Conservation (phyloP, 2,888 invertebrate species). For the Dexiosoma caninum region DNA sequence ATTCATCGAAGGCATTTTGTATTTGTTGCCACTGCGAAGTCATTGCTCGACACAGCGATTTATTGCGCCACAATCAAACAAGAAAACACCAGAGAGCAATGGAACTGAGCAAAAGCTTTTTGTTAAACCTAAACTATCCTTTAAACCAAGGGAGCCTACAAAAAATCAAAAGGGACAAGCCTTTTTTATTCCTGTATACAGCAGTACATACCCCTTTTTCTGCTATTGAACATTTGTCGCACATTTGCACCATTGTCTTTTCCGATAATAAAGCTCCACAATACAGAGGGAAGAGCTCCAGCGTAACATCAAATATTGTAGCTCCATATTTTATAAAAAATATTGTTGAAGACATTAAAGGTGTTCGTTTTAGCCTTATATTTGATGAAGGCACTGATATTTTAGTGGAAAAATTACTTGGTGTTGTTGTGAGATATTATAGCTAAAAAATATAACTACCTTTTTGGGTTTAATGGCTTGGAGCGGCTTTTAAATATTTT, state of each 20-base stretch:
- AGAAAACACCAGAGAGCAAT: too few species aligned
- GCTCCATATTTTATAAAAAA: background rate
- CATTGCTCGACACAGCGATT: background rate
- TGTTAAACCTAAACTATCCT: background rate
- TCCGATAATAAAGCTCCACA: background rate
- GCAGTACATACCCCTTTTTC: background rate
- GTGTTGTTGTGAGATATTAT: background rate
- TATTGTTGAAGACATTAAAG: background rate
- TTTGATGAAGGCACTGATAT: constrained; percentile 13
- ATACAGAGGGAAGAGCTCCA: background rate
- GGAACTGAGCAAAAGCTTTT: too few species aligned
- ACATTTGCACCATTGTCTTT: background rate
- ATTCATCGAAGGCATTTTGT: background rate
- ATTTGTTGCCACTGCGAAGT: background rate
- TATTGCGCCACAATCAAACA: too few species aligned
- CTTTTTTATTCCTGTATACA: background rate
- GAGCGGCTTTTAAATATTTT: constrained; percentile 7
- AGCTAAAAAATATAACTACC: constrained; percentile 13
- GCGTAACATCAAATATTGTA: background rate
- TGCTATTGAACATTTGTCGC: background rate
- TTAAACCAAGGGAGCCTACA: background rate
- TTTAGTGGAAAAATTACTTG: background rate
- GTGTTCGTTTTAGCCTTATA: background rate
- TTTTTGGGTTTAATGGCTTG: constrained; percentile 6
- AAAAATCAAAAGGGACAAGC: background rate